phyloP scores from a whole-genome alignment of 2,888 invertebrate species.

The Epistrophella euchroma region DNA sequence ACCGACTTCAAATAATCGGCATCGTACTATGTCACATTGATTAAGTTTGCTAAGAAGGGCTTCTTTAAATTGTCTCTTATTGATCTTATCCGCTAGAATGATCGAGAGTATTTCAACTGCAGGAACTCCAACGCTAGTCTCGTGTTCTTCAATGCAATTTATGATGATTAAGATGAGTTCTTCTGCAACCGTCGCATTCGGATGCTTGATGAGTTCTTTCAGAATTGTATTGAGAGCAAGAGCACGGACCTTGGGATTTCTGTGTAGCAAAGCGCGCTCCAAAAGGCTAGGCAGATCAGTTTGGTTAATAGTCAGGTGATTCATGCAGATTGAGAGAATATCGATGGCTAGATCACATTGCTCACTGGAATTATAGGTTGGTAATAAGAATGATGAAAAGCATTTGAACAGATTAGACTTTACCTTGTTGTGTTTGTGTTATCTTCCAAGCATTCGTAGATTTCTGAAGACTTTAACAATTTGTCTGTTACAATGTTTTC shows the following conservation, averaged over 20 bases:
- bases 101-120: conserved; percentile 79
- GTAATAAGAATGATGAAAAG: background rate
- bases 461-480: conserved; percentile 85
- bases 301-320: conserved; percentile 86
- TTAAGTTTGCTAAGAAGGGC: conserved; percentile 77
- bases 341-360: conserved; percentile 87
- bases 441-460: conserved; percentile 88
- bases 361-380: conserved; percentile 83
- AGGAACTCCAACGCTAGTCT: conserved; percentile 78
- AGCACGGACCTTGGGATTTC: conserved; percentile 86
- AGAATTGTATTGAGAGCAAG: conserved; percentile 88
- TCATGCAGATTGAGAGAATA: conserved; percentile 87
- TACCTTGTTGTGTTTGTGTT: conserved; percentile 60
- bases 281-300: conserved; percentile 86
- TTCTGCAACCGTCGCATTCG: conserved; percentile 70
- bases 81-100: conserved; percentile 77
- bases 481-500: conserved; percentile 83
- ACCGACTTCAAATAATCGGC: conserved; percentile 85
- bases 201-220: conserved; percentile 77
- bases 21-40: conserved; percentile 78
- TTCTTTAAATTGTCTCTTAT: conserved; percentile 76
- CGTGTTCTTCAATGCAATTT: conserved; percentile 79
- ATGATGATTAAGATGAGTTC: conserved; percentile 79
- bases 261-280: conserved; percentile 87
- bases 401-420: background rate